Base-by-base conservation (phyloP, 2,113 vertebrate species). In the Scomber colias region DNA sequence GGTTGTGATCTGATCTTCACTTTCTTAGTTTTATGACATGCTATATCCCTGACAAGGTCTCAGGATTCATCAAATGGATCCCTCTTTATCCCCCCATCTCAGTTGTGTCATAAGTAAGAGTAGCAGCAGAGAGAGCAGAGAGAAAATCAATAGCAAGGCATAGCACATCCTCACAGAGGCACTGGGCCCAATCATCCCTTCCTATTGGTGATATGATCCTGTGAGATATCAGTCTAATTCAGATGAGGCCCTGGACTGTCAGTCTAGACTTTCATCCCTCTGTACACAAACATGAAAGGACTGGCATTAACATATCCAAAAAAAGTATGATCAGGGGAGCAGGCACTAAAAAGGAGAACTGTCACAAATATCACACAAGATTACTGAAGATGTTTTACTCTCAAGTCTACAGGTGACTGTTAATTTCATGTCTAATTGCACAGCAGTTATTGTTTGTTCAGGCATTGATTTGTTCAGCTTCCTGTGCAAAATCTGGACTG, bases 71-170 rank as follows among this genome's bases (percentile, higher is more conserved):
- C 88, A 87, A 90, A 92, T 82, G 86, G 83, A 91, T 89, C 86
- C 68, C 75, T 84, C 62, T 79, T 90, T 83, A 90, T 91, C 89
- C 87, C 87, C 83, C 81, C 88, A 84, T 92, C 88, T 91, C 86
- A 59, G 76, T 69, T 87, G 84, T 90, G 87, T 92, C 87, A 90
- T 92, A 87, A 92, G 88, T 89, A 92, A 94, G 82, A 89, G 82
- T 75, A 91, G 90, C 66, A 80, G 85, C 83, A 80, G 56, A 68
- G 72, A 88, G 81, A 84, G 83, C 66, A 63, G 82, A 91, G 88
- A 86, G 81, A 89, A 93, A 93, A 95, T 95, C 94, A 87, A 94
- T 95, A 91, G 74, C n/a, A 45, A 88, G 84, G 79, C 88, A 88
- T 75, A 80, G 86, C 84, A 79, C 83, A 86, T 91, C 78, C 66